These are phyloP conservation scores for Sebastiscus tertius DNA, from an alignment of 2,797 vertebrate genomes.

Conservation along the genomic window DNA sequence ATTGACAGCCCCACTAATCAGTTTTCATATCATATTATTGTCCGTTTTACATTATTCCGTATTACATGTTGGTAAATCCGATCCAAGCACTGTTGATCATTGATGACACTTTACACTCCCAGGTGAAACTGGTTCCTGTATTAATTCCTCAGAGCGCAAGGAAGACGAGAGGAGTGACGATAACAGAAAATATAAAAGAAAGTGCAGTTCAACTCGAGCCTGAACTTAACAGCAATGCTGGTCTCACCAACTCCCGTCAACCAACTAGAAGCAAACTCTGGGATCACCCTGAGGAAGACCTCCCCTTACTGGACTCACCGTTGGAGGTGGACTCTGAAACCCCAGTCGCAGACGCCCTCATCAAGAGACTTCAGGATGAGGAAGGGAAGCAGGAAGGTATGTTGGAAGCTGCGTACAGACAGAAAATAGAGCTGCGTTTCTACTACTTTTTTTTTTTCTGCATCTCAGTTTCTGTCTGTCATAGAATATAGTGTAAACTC, in stretches of 20 bases:
- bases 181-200: slow-evolving; percentile 28
- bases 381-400: slow-evolving; percentile 66
- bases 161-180: slow-evolving; percentile 52
- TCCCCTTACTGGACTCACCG: slow-evolving; percentile 65
- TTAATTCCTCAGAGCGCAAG: slow-evolving; percentile 74
- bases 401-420: not conserved
- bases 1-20: too few relatives aligned
- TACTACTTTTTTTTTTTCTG: too few relatives aligned
- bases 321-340: slow-evolving; percentile 75
- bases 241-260: slow-evolving; percentile 38
- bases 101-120: slow-evolving; percentile 4
- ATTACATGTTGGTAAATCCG: not conserved
- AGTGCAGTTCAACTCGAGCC: not conserved
- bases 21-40: not conserved
- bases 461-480: not conserved
- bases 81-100: slow-evolving; percentile 11
- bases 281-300: slow-evolving; percentile 74
- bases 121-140: slow-evolving; percentile 60
- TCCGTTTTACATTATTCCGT: not conserved
- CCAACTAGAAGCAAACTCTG: slow-evolving; percentile 73
- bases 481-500: not conserved
- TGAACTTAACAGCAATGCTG: slow-evolving; percentile 7
- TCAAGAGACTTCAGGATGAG: slow-evolving; percentile 80
- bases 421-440: not conserved
- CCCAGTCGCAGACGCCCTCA: slow-evolving; percentile 73